A percentile compares a stretch with the other conserved stretches of the same genome.
phyloP scores from a whole-genome alignment of 2,113 vertebrate genomes.

The Pitta sordida region DNA sequence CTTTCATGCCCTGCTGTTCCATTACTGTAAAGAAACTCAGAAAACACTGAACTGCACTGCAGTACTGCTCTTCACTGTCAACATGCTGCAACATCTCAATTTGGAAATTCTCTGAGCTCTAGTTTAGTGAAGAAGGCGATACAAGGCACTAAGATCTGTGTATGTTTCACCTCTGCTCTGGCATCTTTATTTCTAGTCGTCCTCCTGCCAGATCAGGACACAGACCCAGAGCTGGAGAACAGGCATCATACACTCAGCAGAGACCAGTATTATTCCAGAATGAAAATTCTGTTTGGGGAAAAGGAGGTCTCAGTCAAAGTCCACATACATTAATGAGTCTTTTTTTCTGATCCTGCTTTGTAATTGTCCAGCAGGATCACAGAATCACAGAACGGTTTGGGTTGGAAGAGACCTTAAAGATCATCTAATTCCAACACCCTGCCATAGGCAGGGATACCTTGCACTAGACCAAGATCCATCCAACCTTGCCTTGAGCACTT shows the following conservation, averaged over 20 bases:
- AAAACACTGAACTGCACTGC: slow-evolving; percentile 8
- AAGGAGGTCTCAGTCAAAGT: neutral
- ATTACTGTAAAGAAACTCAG: neutral
- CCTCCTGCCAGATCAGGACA: neutral
- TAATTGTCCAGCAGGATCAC: neutral
- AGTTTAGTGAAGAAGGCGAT: neutral
- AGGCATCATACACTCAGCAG: neutral
- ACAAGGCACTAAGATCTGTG: neutral
- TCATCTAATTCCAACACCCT: neutral
- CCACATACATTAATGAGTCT: neutral
- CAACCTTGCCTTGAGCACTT: neutral
- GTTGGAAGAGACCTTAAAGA: neutral
- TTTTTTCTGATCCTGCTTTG: neutral
- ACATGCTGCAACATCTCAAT: slow-evolving; percentile 15
- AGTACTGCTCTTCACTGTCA: slow-evolving; percentile 28
- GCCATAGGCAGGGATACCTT: neutral
- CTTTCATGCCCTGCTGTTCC: slow-evolving; percentile 16
- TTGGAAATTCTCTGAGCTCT: slow-evolving; percentile 38
- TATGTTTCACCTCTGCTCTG: neutral
- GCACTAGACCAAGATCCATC: neutral
- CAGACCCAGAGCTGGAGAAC: neutral
- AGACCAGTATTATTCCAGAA: neutral
- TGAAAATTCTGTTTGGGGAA: neutral
- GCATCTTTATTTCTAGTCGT: neutral
- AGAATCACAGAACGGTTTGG: neutral